These are phyloP conservation scores for Phataginus tetradactyla DNA, from an alignment of 2,797 vertebrate species.

Conservation along the genomic window DNA sequence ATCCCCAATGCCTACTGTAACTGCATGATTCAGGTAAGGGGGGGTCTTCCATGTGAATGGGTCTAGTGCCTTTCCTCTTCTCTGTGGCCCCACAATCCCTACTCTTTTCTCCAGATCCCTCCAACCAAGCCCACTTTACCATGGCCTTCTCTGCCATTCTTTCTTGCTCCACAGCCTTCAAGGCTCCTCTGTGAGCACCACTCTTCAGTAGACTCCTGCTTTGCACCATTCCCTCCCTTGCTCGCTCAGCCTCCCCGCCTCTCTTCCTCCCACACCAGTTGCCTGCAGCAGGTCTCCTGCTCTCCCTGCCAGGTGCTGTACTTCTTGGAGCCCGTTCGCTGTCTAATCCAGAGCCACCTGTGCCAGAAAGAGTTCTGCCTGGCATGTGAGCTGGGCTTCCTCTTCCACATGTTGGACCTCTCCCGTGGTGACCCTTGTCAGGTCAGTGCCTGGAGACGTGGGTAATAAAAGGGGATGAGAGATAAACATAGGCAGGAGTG, in stretches of 20 bases:
- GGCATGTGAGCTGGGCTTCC: constrained; percentile 97
- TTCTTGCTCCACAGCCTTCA: not conserved
- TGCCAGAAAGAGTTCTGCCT: constrained; percentile 99
- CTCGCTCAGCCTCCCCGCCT: not conserved
- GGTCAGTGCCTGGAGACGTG: constrained; percentile 84
- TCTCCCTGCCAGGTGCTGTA: constrained; percentile 92
- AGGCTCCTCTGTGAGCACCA: not conserved
- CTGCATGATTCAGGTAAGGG: constrained; percentile 97
- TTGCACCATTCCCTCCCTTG: not conserved
- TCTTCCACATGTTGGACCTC: constrained; percentile 98
- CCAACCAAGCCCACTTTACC: not conserved
- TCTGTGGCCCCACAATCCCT: not conserved
- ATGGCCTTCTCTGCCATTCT: not conserved
- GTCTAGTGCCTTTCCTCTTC: not conserved
- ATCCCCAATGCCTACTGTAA: constrained; percentile 99
- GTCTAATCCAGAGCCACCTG: constrained; percentile 97
- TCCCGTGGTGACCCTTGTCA: constrained; percentile 98
- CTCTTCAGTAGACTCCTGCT: not conserved
- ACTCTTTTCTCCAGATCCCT: constrained; percentile 74
- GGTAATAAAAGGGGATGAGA: not conserved
- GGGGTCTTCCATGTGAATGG: accelerated
- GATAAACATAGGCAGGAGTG: not conserved
- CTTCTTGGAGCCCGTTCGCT: constrained; percentile 97
- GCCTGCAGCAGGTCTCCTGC: not conserved
- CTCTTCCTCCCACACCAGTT: not conserved